Conservation (phyloP, 2,797 vertebrate species). For the Spinus pinus region DNA sequence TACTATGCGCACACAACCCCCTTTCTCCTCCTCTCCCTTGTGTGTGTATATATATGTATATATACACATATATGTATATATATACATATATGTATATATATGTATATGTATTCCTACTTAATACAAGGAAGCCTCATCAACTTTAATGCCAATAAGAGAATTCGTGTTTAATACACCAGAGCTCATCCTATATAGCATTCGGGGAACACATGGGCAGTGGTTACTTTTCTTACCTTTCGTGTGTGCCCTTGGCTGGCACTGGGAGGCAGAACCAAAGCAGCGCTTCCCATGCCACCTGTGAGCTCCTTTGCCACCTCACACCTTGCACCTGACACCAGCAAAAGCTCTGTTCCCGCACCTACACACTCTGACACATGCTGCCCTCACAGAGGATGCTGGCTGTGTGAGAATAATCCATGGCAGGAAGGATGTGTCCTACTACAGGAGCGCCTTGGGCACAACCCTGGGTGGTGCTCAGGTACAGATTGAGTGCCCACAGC, state of each 20-base stretch:
- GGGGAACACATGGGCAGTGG: accelerated
- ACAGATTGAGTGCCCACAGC: accelerated
- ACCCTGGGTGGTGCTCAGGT: background rate
- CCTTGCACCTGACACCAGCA: background rate
- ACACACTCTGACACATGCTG: accelerated
- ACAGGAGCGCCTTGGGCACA: background rate
- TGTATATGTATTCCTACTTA: no score
- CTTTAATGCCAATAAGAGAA: background rate
- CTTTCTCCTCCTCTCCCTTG: no score
- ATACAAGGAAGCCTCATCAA: background rate
- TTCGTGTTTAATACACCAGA: no score
- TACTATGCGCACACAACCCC: accelerated
- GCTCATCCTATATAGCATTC: accelerated
- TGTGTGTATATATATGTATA: no score
- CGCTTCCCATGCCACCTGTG: accelerated
- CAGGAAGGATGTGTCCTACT: accelerated
- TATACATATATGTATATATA: no score
- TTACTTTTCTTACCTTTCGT: background rate
- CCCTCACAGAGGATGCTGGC: no score
- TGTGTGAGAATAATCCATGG: accelerated
- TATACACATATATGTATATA: no score
- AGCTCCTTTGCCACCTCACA: background rate
- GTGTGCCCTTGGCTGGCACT: background rate
- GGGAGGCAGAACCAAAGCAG: background rate
- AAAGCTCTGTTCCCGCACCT: accelerated